Conservation (phyloP, 2,888 invertebrate genomes). For the Tribolium freemani region DNA sequence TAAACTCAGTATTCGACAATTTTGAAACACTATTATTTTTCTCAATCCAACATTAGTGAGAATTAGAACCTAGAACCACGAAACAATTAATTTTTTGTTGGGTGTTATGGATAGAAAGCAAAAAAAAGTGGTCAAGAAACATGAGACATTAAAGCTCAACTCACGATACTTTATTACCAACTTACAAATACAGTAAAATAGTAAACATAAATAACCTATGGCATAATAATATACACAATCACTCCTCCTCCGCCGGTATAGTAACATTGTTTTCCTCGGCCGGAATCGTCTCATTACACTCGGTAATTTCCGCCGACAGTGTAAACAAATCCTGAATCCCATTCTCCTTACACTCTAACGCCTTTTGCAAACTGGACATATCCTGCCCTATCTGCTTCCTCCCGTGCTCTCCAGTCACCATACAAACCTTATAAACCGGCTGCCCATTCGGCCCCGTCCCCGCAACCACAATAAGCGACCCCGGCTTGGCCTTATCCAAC, state of each 20-base stretch:
- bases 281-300: constrained; percentile 9
- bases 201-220: no score
- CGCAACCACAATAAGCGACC: constrained; percentile 70
- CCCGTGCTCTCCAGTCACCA: constrained; percentile 64
- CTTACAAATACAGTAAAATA: no score
- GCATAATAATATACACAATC: neutral
- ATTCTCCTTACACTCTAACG: constrained; percentile 8
- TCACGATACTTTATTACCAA: no score
- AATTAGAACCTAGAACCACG: no score
- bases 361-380: constrained; percentile 45
- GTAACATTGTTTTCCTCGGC: constrained; percentile 41
- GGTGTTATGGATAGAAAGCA: no score
- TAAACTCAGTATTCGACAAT: no score
- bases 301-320: constrained; percentile 3
- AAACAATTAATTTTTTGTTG: no score
- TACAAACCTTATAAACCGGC: constrained; percentile 69
- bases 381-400: constrained; percentile 48
- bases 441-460: constrained; percentile 65
- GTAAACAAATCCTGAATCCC: constrained; percentile 16
- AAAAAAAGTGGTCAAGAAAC: no score
- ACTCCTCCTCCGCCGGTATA: constrained; percentile 31
- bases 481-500: constrained; percentile 61
- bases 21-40: no score
- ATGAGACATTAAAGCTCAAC: no score
- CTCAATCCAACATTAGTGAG: no score